Percentiles rank a stretch among this genome's conserved stretches.
These are phyloP conservation scores for Leptestheria dahalacensis DNA, from an alignment of 1,140 invertebrate species.

Conservation along the genomic window DNA sequence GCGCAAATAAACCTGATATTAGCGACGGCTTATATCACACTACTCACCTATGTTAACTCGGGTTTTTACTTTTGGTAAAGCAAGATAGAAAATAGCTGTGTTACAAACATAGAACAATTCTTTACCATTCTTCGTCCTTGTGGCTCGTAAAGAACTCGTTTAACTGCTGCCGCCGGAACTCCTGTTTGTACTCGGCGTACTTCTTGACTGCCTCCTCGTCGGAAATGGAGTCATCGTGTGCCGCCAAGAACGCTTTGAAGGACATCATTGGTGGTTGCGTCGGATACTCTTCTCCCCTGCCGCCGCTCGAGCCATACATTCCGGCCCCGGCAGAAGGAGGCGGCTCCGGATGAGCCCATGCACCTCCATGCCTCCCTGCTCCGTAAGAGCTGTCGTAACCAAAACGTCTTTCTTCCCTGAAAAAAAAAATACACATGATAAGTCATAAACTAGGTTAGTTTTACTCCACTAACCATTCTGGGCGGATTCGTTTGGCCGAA, in stretches of 20 bases:
- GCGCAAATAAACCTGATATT: neutral
- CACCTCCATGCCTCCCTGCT: conserved; percentile 27
- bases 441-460: no score
- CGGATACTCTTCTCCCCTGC: conserved; percentile 24
- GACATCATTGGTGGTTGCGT: conserved; percentile 85
- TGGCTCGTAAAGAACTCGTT: conserved; percentile 98
- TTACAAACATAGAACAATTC: neutral
- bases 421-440: no score
- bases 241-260: conserved; percentile 89
- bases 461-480: no score
- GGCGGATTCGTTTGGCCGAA: conserved; percentile 59
- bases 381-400: conserved; percentile 23
- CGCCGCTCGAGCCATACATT: conserved; percentile 2
- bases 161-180: conserved; percentile 88
- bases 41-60: no score
- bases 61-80: no score
- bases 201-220: conserved; percentile 93
- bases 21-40: no score
- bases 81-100: no score
- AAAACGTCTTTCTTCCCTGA: conserved; percentile 27
- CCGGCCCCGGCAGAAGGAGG: conserved; percentile 16
- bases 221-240: conserved; percentile 92
- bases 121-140: conserved; percentile 99
- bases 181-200: conserved; percentile 96
- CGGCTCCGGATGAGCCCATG: conserved; percentile 28